phyloP scores from a whole-genome alignment of 2,888 invertebrate genomes.

The Machimus atricapillus region DNA sequence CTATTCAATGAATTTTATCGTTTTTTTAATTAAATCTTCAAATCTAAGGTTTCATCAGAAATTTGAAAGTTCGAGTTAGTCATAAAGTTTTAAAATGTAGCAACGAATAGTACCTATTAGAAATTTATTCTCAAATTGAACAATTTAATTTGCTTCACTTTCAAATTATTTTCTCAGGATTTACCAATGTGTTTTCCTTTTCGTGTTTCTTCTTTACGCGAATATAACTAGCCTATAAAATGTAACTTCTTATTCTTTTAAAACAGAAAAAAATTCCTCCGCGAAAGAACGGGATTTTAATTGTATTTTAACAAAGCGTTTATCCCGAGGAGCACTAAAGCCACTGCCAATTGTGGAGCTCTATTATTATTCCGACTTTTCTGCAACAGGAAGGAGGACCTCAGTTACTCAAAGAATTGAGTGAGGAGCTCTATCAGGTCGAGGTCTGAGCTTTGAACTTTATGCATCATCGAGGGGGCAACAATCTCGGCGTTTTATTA shows the following conservation, averaged over 20 bases:
- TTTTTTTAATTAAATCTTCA: not conserved
- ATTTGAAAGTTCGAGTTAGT: no score
- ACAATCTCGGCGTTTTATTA: conserved; percentile 24
- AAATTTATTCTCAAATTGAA: no score
- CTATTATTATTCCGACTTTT: not conserved
- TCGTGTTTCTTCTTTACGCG: not conserved
- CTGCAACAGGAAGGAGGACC: not conserved
- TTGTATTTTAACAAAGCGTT: not conserved
- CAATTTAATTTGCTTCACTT: not conserved
- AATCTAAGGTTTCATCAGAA: not conserved
- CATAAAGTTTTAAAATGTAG: no score
- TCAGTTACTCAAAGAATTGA: not conserved
- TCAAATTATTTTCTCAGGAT: not conserved
- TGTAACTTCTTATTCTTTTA: not conserved
- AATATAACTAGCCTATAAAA: not conserved
- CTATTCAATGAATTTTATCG: no score
- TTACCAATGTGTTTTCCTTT: not conserved
- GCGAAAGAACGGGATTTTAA: not conserved
- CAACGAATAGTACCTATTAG: no score
- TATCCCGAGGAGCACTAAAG: not conserved
- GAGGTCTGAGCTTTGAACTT: not conserved
- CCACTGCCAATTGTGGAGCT: not conserved
- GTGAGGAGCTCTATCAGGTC: not conserved
- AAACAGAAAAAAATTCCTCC: not conserved
- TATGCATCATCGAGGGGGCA: not conserved